Evolutionary conservation across 2,797 vertebrate species (phyloP), one percentile per base, ranked within the genome.

Genomic region (Orestias chungarensis): DNA sequence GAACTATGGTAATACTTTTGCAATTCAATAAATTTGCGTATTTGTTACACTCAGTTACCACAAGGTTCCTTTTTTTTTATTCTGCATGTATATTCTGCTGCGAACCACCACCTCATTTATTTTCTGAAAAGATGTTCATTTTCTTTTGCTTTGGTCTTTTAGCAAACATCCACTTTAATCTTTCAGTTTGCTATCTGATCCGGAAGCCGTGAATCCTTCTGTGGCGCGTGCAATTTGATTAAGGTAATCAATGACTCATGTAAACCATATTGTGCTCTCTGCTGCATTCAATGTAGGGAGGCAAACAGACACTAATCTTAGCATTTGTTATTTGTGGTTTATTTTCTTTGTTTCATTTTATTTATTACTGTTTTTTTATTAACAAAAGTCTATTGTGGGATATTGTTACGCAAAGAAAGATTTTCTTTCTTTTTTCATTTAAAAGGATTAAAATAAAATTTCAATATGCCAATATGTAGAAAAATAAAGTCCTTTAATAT

Each of bases 141-240:
- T 79, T 78, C 33, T 74, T 80, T 78, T 27, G 1, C 73, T 74
- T 47, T 57, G 66, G 65, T 85, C 78, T 83, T 84, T 81, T 33
- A 77, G 82, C 83, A 88, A 88, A 86, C 83, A 80, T 78, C 79
- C 81, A 74, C 87, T 92, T 91, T 91, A 92, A 91, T 86, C 81
- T 78, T 88, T 91, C 77, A 87, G 90, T 92, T 90, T 91, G 82
- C 87, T 87, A 92, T 88, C 87, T 88, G 91, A 92, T 93, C 90
- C 52, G 59, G 73, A 74, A 78, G 35, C 81, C 78, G 77, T 80
- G 65, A 74, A 86, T 86, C 85, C 83, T 82, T 87, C 83, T 74
- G 87, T 77, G 83, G 27, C 66, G 75, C 81, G 88, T 90, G 87
- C 87, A 90, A 92, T 87, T 87, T 88, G 85, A 91, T 94, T 91